Base-by-base conservation (phyloP, 2,797 vertebrate species). In the Liparis tanakae region DNA sequence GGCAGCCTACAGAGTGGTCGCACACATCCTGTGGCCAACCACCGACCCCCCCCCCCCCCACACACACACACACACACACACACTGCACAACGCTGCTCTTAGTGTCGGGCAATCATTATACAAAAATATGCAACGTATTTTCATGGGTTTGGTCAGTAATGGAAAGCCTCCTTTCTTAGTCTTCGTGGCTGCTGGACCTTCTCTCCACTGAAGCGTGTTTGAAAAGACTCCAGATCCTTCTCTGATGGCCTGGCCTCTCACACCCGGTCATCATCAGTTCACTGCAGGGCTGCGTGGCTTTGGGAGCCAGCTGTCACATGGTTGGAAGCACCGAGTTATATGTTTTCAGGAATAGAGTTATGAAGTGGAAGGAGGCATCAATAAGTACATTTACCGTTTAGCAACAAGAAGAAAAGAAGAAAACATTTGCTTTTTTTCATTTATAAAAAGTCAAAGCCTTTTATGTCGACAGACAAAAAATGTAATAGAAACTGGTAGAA, bases 21-120 rank as follows among this genome's bases (percentile, higher is more conserved):
- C 30, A 70, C 73, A 86, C 74, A 80, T 89, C 88, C 87, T 85
- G 86, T 85, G 84, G 85, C 73, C 73, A 74, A 78, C 89, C 89
- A 59, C 89, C 86, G 59, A 70, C 34, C 76, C 78, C 64, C 69
- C 56, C n/a, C n/a, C n/a, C n/a, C n/a, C n/a, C n/a, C n/a, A n/a
- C n/a, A n/a, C n/a, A n/a, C n/a, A n/a, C n/a, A n/a, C n/a, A n/a
- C n/a, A n/a, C n/a, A n/a, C n/a, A n/a, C n/a, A n/a, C n/a, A 65
- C 72, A 58, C 60, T 67, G 55, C 37, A 70, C 70, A 20, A 43
- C 78, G 37, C 20, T 25, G 75, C 85, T 79, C 81, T 89, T 85
- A 91, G 86, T 63, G 78, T 80, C 57, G 59, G 80, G 80, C 72
- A 72, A 71, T 74, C 82, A 66, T 85, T 72, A 82, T n/a, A 82